Base-by-base conservation (phyloP, 2,888 invertebrate genomes). In the Zhuqinia jingwanae region DNA sequence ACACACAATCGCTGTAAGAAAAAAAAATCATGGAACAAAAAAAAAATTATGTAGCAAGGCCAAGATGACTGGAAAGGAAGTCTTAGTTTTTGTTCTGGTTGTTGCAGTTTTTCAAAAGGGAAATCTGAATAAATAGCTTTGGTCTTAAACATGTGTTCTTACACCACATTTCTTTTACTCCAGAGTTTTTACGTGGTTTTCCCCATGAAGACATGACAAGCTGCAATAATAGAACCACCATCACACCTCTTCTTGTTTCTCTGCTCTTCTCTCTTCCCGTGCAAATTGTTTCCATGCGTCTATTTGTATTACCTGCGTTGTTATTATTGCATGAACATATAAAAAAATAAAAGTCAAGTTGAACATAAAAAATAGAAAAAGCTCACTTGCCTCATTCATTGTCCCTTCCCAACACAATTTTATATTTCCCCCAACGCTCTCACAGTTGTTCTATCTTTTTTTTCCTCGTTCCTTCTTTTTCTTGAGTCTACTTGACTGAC, bases 401-500 rank as follows among this genome's bases (percentile, higher is more conserved):
- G n/a, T 30, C 3, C 27, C 8, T 36, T 11, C 6, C 15, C 47
- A 17, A 17, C n/a, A 22, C n/a, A 47, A n/a, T 60, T 65, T 42
- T 42, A 1, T 20, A n/a, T 30, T 65, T 50, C 50, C 15, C 50
- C 13, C n/a, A 50, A 50, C n/a, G n/a, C n/a, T 42, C 20, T 42
- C 17, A 27, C 63, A 58, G 2, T 58, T 58, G 22, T 22, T 58
- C n/a, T 50, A 22, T 27, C 20, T 22, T 13, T 22, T 70, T 25
- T 47, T 17, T 73, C 17, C 30, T 15, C 25, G 2, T 60, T 68
- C 45, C 45, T n/a, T n/a, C 36, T 58, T 53, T 30, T 22, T 73
- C 73, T n/a, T 50, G 13, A 8, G 13, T 73, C 50, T 50, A 73
- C 47, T 53, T 73, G 73, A 73, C 73, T 73, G 50, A 73, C 73